Conservation (phyloP, 2,797 vertebrate species). For the Arnoldichthys spilopterus region DNA sequence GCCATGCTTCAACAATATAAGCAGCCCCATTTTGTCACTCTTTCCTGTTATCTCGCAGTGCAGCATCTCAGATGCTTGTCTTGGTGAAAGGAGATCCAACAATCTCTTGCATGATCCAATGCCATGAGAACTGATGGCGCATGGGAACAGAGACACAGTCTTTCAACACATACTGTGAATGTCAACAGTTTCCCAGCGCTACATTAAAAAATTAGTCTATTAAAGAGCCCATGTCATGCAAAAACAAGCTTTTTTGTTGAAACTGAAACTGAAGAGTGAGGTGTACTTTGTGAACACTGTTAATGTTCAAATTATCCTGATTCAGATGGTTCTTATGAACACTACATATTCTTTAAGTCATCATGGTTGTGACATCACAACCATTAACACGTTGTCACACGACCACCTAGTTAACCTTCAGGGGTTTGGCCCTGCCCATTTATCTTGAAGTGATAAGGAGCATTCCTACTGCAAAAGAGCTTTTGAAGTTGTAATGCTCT, state of each 20-base stretch:
- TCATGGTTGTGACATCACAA: neutral
- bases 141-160: neutral
- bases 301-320: no score
- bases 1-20: slow-evolving; percentile 45
- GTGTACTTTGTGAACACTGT: neutral
- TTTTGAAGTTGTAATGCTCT: no score
- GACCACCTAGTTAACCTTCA: neutral
- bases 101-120: slow-evolving; percentile 1
- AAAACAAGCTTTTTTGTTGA: neutral
- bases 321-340: no score
- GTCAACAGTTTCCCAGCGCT: no score
- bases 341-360: no score
- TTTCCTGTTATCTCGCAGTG: slow-evolving; percentile 42
- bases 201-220: neutral
- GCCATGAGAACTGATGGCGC: slow-evolving; percentile 19
- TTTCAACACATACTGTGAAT: neutral
- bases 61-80: slow-evolving; percentile 45
- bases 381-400: neutral
- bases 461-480: neutral
- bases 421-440: neutral
- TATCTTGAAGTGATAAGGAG: neutral
- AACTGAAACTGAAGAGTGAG: neutral
- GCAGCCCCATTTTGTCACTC: slow-evolving; percentile 51
- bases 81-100: slow-evolving; percentile 2
- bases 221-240: neutral